phyloP scores from a whole-genome alignment of 1,140 invertebrate species.

The Magallana ariakensis region DNA sequence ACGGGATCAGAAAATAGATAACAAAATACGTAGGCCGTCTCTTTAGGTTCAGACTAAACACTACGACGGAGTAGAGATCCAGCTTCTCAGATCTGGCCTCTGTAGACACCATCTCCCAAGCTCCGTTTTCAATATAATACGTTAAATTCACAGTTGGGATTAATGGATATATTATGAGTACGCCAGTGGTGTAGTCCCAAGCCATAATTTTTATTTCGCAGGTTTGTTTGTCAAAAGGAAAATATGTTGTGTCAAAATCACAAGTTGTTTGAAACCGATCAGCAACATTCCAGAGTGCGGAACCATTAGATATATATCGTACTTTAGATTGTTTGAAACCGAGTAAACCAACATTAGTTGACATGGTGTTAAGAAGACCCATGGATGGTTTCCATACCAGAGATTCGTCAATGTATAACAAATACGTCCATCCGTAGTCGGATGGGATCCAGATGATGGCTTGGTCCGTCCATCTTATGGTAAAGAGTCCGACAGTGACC shows the following conservation, averaged over 20 bases:
- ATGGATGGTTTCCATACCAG: constrained; percentile 56
- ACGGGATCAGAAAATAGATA: constrained; percentile 46
- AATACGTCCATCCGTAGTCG: not conserved
- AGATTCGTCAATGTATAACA: constrained; percentile 44
- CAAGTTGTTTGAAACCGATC: constrained; percentile 18
- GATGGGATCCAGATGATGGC: constrained; percentile 4
- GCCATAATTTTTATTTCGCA: constrained; percentile 33
- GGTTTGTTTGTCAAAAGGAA: constrained; percentile 26
- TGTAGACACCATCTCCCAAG: constrained; percentile 26
- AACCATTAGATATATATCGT: not conserved
- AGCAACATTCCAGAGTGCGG: not conserved
- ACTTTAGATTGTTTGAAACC: not conserved
- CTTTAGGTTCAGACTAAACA: constrained; percentile 25
- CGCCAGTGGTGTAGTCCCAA: constrained; percentile 15
- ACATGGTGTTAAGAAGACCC: constrained; percentile 47
- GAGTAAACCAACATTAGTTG: not conserved
- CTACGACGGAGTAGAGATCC: not conserved
- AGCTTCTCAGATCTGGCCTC: not conserved
- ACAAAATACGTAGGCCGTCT: constrained; percentile 47
- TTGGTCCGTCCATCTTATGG: constrained; percentile 54
- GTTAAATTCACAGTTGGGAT: not conserved
- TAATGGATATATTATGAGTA: not conserved
- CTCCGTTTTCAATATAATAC: constrained; percentile 15
- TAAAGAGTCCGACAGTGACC: constrained; percentile 14
- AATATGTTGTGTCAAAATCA: constrained; percentile 16